Evolutionary conservation across 2,888 invertebrate genomes (phyloP).

Genomic region (Beris morrisii): DNA sequence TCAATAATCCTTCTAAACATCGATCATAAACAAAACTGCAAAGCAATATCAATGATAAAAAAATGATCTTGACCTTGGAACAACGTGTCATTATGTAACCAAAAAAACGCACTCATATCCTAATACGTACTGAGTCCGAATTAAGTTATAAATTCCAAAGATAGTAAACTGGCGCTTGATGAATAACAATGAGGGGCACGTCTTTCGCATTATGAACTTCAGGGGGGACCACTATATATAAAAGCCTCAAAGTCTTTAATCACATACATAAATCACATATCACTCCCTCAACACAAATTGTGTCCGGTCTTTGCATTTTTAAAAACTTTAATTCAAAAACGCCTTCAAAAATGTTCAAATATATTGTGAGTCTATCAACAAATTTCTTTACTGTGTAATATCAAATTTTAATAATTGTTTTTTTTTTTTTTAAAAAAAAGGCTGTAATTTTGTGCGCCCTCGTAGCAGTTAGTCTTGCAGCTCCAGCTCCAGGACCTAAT

Average conservation of each 20-base stretch:
- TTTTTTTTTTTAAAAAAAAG: constrained; percentile 5
- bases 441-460: constrained; percentile 34
- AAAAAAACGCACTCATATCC: constrained; percentile 18
- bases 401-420: not conserved
- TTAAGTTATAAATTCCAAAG: constrained; percentile 25
- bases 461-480: constrained; percentile 24
- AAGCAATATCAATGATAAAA: not conserved
- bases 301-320: constrained; percentile 2
- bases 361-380: constrained; percentile 33
- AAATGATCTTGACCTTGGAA: constrained; percentile 31
- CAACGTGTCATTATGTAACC: constrained; percentile 20
- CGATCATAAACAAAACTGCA: not conserved
- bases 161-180: constrained; percentile 9
- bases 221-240: constrained; percentile 3
- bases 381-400: not conserved
- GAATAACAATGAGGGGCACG: constrained; percentile 31
- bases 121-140: constrained; percentile 17
- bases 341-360: constrained; percentile 35
- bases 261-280: not conserved
- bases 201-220: not conserved
- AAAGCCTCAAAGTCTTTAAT: not conserved
- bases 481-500: constrained; percentile 35
- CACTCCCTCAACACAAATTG: not conserved
- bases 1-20: not conserved
- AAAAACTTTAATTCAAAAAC: constrained; percentile 1